These are phyloP conservation scores for Odontomachus brunneus DNA, from an alignment of 1,140 invertebrate species.

Conservation along the genomic window DNA sequence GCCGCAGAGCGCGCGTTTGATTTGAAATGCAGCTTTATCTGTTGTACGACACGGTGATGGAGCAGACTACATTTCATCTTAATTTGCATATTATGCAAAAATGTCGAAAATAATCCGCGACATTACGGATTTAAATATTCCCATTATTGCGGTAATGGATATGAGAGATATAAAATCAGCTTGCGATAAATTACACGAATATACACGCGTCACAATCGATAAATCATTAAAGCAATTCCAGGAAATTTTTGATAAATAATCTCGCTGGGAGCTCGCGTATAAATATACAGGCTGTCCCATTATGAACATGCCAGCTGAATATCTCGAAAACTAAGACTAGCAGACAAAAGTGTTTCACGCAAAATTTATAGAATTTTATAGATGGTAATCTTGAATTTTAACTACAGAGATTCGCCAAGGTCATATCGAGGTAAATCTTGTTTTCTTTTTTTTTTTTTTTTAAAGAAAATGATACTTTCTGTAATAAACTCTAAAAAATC, in stretches of 20 bases:
- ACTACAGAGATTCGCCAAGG: too few relatives aligned
- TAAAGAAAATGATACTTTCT: too few relatives aligned
- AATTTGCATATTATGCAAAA: constrained; percentile 50
- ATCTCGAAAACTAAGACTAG: too few relatives aligned
- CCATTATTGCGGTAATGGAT: constrained; percentile 40
- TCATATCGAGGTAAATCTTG: too few relatives aligned
- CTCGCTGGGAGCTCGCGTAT: background rate
- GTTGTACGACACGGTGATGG: background rate
- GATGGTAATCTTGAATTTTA: too few relatives aligned
- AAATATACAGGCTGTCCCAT: too few relatives aligned
- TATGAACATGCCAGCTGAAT: too few relatives aligned
- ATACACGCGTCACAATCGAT: constrained; percentile 13
- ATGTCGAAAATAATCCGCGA: constrained; percentile 48
- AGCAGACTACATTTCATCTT: constrained; percentile 28
- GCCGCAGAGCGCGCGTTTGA: background rate
- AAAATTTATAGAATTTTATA: too few relatives aligned
- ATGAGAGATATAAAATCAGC: constrained; percentile 45
- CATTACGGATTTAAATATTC: constrained; percentile 57
- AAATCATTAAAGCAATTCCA: constrained; percentile 11
- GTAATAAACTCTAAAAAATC: too few relatives aligned
- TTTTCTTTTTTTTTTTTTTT: too few relatives aligned
- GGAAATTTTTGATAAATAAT: constrained; percentile 27
- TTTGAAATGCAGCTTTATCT: constrained; percentile 33
- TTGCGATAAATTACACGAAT: constrained; percentile 35
- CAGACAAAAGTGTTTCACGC: too few relatives aligned